phyloP scores from a whole-genome alignment of 2,113 vertebrate genomes.

The Orycteropus afer region DNA sequence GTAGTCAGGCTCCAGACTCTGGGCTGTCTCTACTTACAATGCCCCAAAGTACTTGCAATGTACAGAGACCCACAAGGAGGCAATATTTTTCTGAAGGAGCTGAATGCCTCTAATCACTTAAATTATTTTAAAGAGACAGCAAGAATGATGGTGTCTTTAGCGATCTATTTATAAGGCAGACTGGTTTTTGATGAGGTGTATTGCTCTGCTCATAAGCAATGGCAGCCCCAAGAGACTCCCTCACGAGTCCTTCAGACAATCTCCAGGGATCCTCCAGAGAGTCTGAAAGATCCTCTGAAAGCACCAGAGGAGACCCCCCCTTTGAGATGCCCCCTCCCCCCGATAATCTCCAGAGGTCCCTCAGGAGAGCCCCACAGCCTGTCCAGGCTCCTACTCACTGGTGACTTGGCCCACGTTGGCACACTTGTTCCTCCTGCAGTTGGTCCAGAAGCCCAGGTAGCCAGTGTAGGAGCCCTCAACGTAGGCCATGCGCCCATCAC shows the following conservation, averaged over 20 bases:
- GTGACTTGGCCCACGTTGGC: conserved; percentile 30
- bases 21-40: neutral
- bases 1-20: neutral
- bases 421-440: conserved; percentile 55
- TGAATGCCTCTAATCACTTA: neutral
- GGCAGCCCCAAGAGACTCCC: neutral
- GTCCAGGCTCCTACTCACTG: neutral
- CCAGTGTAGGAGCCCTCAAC: conserved; percentile 1
- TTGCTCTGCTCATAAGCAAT: neutral
- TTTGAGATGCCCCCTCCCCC: neutral
- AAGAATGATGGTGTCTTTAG: neutral
- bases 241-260: neutral
- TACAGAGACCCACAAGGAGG: neutral
- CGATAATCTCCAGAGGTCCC: neutral
- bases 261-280: neutral
- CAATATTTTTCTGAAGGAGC: neutral
- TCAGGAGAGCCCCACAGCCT: neutral
- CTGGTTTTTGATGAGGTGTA: neutral
- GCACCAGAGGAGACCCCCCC: neutral
- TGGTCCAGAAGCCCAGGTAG: conserved; percentile 62
- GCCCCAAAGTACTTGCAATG: neutral
- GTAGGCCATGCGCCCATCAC: conserved; percentile 49
- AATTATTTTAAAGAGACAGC: neutral
- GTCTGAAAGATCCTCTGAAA: neutral
- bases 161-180: neutral